These are phyloP conservation scores for Zeus faber DNA, from an alignment of 2,113 vertebrate species.

Conservation along the genomic window DNA sequence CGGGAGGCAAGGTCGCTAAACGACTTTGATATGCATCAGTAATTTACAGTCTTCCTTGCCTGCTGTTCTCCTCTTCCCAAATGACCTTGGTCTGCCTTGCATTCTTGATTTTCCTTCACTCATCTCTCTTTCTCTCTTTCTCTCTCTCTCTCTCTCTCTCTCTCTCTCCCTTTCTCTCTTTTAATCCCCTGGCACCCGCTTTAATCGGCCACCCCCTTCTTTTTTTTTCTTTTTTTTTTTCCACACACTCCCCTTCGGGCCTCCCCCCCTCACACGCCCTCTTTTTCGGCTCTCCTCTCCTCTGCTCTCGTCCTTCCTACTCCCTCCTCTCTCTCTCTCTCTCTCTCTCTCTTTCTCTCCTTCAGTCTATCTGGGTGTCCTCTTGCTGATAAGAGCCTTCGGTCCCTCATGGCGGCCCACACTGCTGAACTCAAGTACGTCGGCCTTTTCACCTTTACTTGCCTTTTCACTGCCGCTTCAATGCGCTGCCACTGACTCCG, in stretches of 20 bases:
- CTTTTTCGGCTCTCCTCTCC: conserved; percentile 65
- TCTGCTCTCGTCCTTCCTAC: conserved; percentile 14
- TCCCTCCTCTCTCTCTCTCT: conserved; percentile 9
- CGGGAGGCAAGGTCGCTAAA: conserved; percentile 36
- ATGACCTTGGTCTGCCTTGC: conserved; percentile 65
- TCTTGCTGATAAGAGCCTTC: conserved; percentile 99
- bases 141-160: conserved; percentile 11
- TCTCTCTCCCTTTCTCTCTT: conserved; percentile 30
- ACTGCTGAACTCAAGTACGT: conserved; percentile 99
- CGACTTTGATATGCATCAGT: conserved; percentile 57
- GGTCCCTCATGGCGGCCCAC: conserved; percentile 99
- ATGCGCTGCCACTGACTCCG: conserved; percentile 37
- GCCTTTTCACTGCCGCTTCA: conserved; percentile 62
- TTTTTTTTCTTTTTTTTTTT: background rate
- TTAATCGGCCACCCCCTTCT: background rate
- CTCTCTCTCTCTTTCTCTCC: conserved; percentile 25
- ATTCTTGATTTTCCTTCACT: conserved; percentile 71
- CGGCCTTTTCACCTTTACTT: conserved; percentile 69
- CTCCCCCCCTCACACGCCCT: conserved; percentile 16
- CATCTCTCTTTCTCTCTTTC: conserved; percentile 45
- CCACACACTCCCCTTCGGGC: background rate
- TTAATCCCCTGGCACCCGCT: conserved; percentile 63
- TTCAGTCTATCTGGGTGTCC: conserved; percentile 99
- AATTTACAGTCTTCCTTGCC: conserved; percentile 49
- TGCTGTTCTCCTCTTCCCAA: conserved; percentile 57